Conservation (phyloP, 2,888 invertebrate species). For the Cheilosia vulpina region DNA sequence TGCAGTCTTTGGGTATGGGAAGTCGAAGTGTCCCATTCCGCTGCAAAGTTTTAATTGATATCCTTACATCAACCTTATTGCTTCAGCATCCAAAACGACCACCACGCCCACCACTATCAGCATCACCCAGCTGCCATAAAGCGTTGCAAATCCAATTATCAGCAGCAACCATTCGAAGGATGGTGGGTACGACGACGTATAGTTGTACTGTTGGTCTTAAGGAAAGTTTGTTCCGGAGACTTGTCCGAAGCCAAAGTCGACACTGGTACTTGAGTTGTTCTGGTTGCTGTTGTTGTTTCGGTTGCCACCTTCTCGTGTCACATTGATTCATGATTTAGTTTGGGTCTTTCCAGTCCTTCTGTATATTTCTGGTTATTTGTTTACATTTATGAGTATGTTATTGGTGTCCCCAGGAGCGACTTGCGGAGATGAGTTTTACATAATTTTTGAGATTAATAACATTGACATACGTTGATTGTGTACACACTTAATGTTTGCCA, state of each 20-base stretch:
- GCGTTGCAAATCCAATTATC: constrained; percentile 75
- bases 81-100: constrained; percentile 8
- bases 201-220: constrained; percentile 34
- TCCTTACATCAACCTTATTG: constrained; percentile 74
- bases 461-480: constrained; percentile 56
- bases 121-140: constrained; percentile 45
- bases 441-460: constrained; percentile 68
- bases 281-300: constrained; percentile 25
- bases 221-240: constrained; percentile 48
- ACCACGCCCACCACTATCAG: constrained; percentile 13
- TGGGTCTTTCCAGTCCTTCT: constrained; percentile 4
- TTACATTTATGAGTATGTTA: constrained; percentile 53
- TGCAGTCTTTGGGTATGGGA: neutral
- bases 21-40: constrained; percentile 41
- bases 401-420: neutral
- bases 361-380: constrained; percentile 22
- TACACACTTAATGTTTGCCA: constrained; percentile 57
- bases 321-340: constrained; percentile 64
- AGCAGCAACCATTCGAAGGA: constrained; percentile 64
- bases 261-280: constrained; percentile 20
- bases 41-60: constrained; percentile 73
- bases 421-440: constrained; percentile 65
- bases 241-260: constrained; percentile 39
- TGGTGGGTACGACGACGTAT: neutral
- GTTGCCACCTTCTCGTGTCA: constrained; percentile 66